A percentile compares a stretch with the other conserved stretches of the same genome.
Evolutionary conservation across 2,888 invertebrate genomes (phyloP).

Genomic region (Rapana venosa): DNA sequence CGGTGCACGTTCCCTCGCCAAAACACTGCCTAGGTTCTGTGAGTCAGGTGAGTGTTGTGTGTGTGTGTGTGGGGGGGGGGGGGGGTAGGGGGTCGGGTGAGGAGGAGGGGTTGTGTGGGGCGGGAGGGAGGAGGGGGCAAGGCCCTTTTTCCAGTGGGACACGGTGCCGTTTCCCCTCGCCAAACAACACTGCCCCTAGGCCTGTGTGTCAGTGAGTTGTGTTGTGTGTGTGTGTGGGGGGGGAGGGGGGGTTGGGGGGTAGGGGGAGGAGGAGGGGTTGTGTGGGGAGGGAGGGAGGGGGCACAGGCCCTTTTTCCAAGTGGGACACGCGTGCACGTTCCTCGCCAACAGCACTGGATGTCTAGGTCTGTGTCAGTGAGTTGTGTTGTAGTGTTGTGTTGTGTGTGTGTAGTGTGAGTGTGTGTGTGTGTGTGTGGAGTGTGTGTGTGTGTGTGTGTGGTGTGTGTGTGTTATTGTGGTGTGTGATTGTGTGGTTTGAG

Average conservation of each 20-base stretch:
- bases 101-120: too few relatives aligned
- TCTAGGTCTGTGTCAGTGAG: background rate
- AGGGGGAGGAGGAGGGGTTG: slow-evolving; percentile 88
- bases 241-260: too few relatives aligned
- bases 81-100: too few relatives aligned
- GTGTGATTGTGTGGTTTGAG: background rate
- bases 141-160: background rate
- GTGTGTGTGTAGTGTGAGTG: background rate
- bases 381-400: background rate
- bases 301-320: slow-evolving; percentile 93
- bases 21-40: slow-evolving; percentile 21
- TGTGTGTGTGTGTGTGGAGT: background rate
- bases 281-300: slow-evolving; percentile 92
- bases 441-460: too few relatives aligned
- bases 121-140: too few relatives aligned
- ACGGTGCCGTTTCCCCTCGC: background rate
- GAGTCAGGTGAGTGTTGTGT: background rate
- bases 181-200: too few relatives aligned
- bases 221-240: too few relatives aligned
- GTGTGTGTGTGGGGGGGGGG: too few relatives aligned
- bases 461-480: slow-evolving; percentile 15
- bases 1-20: slow-evolving; percentile 73
- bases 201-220: too few relatives aligned
- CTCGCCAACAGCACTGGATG: slow-evolving; percentile 32
- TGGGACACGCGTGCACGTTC: slow-evolving; percentile 84